Percentiles rank a stretch among this genome's conserved stretches.
These are phyloP conservation scores for Megastigmus dorsalis DNA, from an alignment of 2,888 invertebrate species.

Conservation along the genomic window DNA sequence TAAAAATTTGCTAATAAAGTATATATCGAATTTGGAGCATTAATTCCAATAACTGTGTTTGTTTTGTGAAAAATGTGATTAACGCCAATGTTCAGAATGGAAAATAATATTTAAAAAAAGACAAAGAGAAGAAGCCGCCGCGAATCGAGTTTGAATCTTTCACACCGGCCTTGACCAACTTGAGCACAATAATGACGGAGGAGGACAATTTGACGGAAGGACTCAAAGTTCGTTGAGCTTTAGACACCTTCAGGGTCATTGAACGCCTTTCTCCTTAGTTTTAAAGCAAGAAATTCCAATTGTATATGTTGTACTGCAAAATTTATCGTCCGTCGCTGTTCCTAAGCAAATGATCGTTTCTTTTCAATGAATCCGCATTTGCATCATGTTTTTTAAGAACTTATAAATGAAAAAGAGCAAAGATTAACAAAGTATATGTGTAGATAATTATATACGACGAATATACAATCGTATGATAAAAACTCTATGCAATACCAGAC, in stretches of 20 bases:
- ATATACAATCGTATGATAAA: slow-evolving; percentile 11
- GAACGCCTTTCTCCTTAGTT: background rate
- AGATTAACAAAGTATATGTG: slow-evolving; percentile 25
- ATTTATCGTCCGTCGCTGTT: slow-evolving; percentile 55
- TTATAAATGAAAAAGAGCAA: background rate
- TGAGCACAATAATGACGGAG: slow-evolving; percentile 41
- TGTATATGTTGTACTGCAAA: slow-evolving; percentile 16
- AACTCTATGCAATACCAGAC: slow-evolving; percentile 32
- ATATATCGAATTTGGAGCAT: slow-evolving; percentile 17
- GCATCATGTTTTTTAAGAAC: background rate
- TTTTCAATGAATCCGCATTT: slow-evolving; percentile 27
- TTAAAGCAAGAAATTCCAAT: slow-evolving; percentile 21
- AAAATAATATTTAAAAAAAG: slow-evolving; percentile 16
- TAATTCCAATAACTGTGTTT: slow-evolving; percentile 5
- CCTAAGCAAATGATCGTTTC: slow-evolving; percentile 55
- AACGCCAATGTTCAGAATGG: background rate
- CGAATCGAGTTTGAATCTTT: slow-evolving; percentile 27
- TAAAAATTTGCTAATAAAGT: background rate
- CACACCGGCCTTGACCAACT: slow-evolving; percentile 42
- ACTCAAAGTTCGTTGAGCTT: slow-evolving; percentile 9
- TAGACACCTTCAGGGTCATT: background rate
- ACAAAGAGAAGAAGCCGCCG: slow-evolving; percentile 13
- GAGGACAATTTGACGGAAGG: slow-evolving; percentile 8
- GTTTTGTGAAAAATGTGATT: slow-evolving; percentile 6
- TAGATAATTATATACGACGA: background rate